These are phyloP conservation scores for Pteropus rufus DNA, from an alignment of 2,797 vertebrate species.

Conservation along the genomic window DNA sequence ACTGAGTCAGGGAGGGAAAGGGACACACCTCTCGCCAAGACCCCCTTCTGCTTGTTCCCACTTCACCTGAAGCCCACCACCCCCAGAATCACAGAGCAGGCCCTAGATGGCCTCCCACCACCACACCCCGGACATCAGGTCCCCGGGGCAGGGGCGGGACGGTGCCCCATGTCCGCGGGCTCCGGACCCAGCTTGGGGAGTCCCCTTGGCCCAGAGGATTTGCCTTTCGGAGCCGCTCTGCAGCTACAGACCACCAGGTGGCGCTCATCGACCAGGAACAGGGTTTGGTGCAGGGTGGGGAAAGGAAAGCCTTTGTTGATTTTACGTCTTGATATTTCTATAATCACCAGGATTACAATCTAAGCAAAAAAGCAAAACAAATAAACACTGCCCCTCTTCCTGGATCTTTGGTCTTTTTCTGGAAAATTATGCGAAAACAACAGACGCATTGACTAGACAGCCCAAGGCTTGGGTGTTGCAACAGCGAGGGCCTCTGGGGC, in stretches of 20 bases:
- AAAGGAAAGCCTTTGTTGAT: slow-evolving; percentile 59
- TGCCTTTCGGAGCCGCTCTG: not conserved
- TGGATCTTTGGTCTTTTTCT: slow-evolving; percentile 62
- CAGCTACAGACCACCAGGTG: slow-evolving; percentile 61
- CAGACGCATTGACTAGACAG: not conserved
- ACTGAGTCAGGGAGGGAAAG: not conserved
- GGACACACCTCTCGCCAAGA: not conserved
- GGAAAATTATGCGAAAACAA: slow-evolving; percentile 56
- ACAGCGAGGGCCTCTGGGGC: fast-evolving
- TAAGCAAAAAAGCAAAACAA: slow-evolving; percentile 76
- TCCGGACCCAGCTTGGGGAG: not conserved
- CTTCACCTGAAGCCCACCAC: fast-evolving
- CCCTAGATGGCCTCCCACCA: not conserved
- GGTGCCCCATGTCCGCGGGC: fast-evolving
- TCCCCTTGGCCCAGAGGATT: fast-evolving
- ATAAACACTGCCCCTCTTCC: slow-evolving; percentile 55
- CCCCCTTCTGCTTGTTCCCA: not conserved
- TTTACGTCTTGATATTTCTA: slow-evolving; percentile 70
- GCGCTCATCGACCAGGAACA: slow-evolving; percentile 47
- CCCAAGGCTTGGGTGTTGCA: not conserved
- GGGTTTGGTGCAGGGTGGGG: not conserved
- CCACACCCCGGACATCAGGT: not conserved
- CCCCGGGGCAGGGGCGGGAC: no score
- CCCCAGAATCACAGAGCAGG: not conserved
- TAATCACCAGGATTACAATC: slow-evolving; percentile 78